Percentiles rank a stretch among this genome's conserved stretches.
These are phyloP conservation scores for Proctacanthus coquilletti DNA, from an alignment of 1,140 invertebrate genomes.

Conservation along the genomic window DNA sequence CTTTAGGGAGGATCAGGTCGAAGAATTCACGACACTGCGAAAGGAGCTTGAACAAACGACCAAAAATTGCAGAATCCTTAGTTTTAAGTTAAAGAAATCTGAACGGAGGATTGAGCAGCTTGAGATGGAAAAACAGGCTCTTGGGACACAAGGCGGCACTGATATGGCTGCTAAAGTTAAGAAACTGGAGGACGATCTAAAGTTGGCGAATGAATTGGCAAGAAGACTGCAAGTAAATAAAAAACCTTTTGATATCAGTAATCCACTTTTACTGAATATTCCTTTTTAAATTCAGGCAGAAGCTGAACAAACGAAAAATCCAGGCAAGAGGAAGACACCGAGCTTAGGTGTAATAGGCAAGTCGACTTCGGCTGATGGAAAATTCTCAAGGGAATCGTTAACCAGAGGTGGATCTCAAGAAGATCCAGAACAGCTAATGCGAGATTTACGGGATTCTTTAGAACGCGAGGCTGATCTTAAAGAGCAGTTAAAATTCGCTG, in stretches of 20 bases:
- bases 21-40: conserved; percentile 88
- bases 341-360: conserved; percentile 37
- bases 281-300: conserved; percentile 29
- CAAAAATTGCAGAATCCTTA: conserved; percentile 95
- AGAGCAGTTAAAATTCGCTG: conserved; percentile 77
- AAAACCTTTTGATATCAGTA: background rate
- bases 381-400: conserved; percentile 48
- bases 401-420: conserved; percentile 60
- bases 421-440: conserved; percentile 59
- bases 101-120: conserved; percentile 81
- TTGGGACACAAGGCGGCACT: conserved; percentile 37
- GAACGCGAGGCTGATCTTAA: conserved; percentile 85
- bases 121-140: conserved; percentile 65
- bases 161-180: conserved; percentile 48
- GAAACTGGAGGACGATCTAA: conserved; percentile 68
- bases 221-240: conserved; percentile 34
- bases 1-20: conserved; percentile 92
- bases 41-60: conserved; percentile 89
- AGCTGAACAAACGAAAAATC: conserved; percentile 38
- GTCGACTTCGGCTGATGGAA: conserved; percentile 40
- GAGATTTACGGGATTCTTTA: conserved; percentile 76
- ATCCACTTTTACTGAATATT: too few species aligned
- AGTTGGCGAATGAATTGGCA: conserved; percentile 61
- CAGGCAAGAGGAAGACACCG: conserved; percentile 42
- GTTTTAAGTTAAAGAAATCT: conserved; percentile 93